Evolutionary conservation across 2,888 invertebrate genomes (phyloP).

Genomic region (Congeria kusceri): DNA sequence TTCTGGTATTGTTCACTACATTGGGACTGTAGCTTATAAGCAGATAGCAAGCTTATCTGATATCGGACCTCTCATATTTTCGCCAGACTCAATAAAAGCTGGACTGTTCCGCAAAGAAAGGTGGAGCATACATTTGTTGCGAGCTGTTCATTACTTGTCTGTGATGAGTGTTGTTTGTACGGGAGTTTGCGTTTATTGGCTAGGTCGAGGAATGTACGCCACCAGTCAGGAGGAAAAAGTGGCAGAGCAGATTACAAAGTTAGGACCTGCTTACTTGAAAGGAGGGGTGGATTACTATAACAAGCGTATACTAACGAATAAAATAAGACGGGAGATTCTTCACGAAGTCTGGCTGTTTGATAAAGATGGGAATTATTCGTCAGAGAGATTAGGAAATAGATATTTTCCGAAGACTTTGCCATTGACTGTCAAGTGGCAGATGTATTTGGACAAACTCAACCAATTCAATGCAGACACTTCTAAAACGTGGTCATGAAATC

Average conservation of each 20-base stretch:
- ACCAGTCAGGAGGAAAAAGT: constrained; percentile 4
- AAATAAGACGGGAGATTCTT: no score
- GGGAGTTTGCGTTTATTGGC: background rate
- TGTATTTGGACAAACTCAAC: background rate
- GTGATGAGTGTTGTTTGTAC: background rate
- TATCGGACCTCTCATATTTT: background rate
- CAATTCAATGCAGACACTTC: no score
- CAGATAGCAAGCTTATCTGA: background rate
- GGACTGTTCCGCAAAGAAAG: background rate
- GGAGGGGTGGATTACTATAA: constrained; percentile 37
- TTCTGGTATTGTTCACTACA: constrained; percentile 8
- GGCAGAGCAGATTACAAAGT: constrained; percentile 17
- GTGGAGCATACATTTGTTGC: background rate
- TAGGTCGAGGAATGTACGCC: background rate
- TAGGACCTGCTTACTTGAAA: constrained; percentile 32
- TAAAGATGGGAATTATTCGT: no score
- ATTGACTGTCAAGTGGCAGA: background rate
- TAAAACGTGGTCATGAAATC: no score
- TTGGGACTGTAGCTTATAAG: background rate
- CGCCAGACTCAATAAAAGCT: background rate
- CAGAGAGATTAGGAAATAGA: background rate
- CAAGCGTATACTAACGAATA: constrained; percentile 7
- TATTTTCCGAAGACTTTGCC: constrained; percentile 1
- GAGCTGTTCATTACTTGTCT: background rate
- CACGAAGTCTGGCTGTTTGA: no score